Conservation (phyloP, 2,888 invertebrate species). For the Drosophila quinaria region DNA sequence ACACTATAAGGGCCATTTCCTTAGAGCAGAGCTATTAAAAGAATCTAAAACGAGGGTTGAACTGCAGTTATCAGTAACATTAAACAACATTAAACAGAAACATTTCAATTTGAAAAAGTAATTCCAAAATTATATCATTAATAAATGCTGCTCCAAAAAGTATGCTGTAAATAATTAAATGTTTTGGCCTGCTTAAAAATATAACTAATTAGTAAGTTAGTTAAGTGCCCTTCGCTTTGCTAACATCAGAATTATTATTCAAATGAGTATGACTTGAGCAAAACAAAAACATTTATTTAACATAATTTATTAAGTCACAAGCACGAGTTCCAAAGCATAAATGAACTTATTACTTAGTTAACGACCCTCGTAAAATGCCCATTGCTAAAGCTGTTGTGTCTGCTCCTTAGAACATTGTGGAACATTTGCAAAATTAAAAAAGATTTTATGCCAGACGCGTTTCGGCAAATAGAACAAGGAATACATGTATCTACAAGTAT, state of each 20-base stretch:
- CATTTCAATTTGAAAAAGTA: neutral
- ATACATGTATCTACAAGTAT: slow-evolving; percentile 30
- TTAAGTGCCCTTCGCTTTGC: slow-evolving; percentile 9
- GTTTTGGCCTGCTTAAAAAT: neutral
- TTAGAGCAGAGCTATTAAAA: slow-evolving; percentile 5
- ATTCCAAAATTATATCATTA: neutral
- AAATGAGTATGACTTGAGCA: neutral
- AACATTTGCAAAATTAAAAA: slow-evolving; percentile 65
- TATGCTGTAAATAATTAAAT: neutral
- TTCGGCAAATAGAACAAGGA: slow-evolving; percentile 28
- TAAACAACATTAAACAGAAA: neutral
- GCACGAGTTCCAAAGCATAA: slow-evolving; percentile 45
- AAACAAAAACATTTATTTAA: slow-evolving; percentile 45
- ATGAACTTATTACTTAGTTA: slow-evolving; percentile 57
- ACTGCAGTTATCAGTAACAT: slow-evolving; percentile 2
- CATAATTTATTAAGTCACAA: slow-evolving; percentile 43
- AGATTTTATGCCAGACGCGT: slow-evolving; percentile 79
- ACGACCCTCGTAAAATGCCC: slow-evolving; percentile 59
- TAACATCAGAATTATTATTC: slow-evolving; percentile 7
- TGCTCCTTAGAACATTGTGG: slow-evolving; percentile 15
- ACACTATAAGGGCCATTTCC: slow-evolving; percentile 26
- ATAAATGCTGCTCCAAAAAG: slow-evolving; percentile 1
- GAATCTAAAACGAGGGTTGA: slow-evolving; percentile 28
- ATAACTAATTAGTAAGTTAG: slow-evolving; percentile 37
- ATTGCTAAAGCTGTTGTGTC: slow-evolving; percentile 18